Evolutionary conservation across 2,888 invertebrate species (phyloP), one percentile per base, ranked within the genome.

Genomic region (Dioctria rufipes): DNA sequence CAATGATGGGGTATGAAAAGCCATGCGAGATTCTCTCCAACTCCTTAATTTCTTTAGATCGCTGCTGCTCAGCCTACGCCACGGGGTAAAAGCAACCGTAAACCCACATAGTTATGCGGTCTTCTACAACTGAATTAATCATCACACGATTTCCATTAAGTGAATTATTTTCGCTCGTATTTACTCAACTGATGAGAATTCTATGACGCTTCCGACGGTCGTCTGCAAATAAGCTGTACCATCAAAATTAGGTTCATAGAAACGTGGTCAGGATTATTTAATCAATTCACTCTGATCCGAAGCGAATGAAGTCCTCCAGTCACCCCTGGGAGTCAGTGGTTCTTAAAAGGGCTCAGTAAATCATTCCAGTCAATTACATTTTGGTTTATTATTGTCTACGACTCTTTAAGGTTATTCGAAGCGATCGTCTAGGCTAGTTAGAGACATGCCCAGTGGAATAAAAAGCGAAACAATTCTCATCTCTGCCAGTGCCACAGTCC

Each of bases 341-440:
- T 60, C 49, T 69, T 37, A 25, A 9, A 54, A 51, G 37, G 40
- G 51, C n/a, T 71, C 40, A 3, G 54, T 71, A 71, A 71, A 71
- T 71, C 71, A 71, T 71, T 71, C 71, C 71, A 71, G 51, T 37
- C 71, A 71, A 71, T 71, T 71, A 51, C 49, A 51, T 54, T 39
- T 54, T 71, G 9, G 71, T 71, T 71, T 71, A 71, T 71, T 54
- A 54, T 51, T 46, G 9, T 5, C 11, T 37, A 51, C 71, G 40
- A 39, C 51, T 51, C 71, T 40, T 67, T 67, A n/a, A 5, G 54
- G 54, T 3, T 39, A 25, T 66, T 54, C 54, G n/a, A 4, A 39
- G 37, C 9, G 40, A 25, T 54, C 71, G 54, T 51, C 71, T 67
- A 42, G 40, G 25, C 25, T n/a, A 42, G 65, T 11, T 65, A 4